Percentiles rank a stretch among this genome's conserved stretches.
Conservation (phyloP, 1,140 invertebrate genomes). For the Mamestra configurata region DNA sequence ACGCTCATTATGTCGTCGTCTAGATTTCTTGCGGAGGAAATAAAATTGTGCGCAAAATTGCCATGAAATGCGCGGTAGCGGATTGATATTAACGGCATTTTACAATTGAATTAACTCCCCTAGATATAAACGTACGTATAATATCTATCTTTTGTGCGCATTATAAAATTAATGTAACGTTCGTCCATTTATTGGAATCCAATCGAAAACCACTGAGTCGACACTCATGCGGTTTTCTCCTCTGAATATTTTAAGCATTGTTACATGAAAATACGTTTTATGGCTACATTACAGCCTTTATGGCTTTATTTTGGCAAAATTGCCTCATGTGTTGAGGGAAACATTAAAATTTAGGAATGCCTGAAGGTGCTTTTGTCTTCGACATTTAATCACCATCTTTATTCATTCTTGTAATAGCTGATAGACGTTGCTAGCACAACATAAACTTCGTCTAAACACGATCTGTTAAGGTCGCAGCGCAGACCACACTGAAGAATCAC, state of each 20-base stretch:
- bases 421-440: neutral
- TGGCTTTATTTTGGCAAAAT: constrained; percentile 49
- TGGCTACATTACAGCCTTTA: constrained; percentile 47
- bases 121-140: constrained; percentile 12
- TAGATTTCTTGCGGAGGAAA: constrained; percentile 41
- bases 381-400: constrained; percentile 21
- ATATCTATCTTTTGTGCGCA: constrained; percentile 25
- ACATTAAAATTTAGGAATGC: constrained; percentile 24
- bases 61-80: constrained; percentile 26
- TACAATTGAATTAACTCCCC: constrained; percentile 29
- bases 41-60: constrained; percentile 27
- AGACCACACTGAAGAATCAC: constrained; percentile 6
- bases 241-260: constrained; percentile 47
- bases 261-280: constrained; percentile 48
- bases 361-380: constrained; percentile 24
- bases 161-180: constrained; percentile 36
- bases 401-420: constrained; percentile 1
- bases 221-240: constrained; percentile 45
- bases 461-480: neutral
- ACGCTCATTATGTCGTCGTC: constrained; percentile 23
- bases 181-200: constrained; percentile 34
- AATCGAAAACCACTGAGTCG: constrained; percentile 46
- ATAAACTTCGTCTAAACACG: neutral
- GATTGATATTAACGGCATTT: constrained; percentile 40
- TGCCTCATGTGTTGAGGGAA: constrained; percentile 39